These are phyloP conservation scores for Contarinia nasturtii DNA, from an alignment of 1,140 invertebrate species.

Conservation along the genomic window DNA sequence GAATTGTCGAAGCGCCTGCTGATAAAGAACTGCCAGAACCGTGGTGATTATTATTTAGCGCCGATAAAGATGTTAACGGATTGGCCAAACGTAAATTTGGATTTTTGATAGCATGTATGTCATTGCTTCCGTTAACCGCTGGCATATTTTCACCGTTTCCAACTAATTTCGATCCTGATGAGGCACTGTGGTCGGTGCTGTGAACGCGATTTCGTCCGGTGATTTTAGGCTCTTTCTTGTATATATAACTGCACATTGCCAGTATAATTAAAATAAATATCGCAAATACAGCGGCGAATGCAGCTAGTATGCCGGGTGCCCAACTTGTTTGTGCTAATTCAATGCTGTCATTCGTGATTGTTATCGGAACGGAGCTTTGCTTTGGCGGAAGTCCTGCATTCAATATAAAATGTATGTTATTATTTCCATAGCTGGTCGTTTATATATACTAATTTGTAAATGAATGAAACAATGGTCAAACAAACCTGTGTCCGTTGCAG, in stretches of 20 bases:
- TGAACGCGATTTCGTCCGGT: conserved; percentile 18
- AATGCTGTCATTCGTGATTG: conserved; percentile 20
- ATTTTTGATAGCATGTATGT: not conserved
- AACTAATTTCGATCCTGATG: conserved; percentile 19
- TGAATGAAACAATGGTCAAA: too few relatives aligned
- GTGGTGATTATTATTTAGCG: conserved; percentile 12
- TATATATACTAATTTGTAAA: too few relatives aligned
- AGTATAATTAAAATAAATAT: conserved; percentile 19
- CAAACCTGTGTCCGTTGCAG: conserved; percentile 56
- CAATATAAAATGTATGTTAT: too few relatives aligned
- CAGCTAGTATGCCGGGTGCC: conserved; percentile 16
- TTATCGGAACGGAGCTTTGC: conserved; percentile 20
- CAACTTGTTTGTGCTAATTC: conserved; percentile 16
- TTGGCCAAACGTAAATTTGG: not conserved
- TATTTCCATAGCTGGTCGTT: too few relatives aligned
- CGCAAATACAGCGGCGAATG: conserved; percentile 17
- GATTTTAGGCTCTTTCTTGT: conserved; percentile 13
- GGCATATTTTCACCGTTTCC: not conserved
- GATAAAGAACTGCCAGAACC: conserved; percentile 30
- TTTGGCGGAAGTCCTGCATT: conserved; percentile 14
- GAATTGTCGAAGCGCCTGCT: conserved; percentile 28
- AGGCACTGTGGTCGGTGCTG: conserved; percentile 15
- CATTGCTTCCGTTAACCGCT: not conserved
- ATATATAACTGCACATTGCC: conserved; percentile 19
- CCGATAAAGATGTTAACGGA: not conserved